Percentiles rank a stretch among this genome's conserved stretches.
phyloP scores from a whole-genome alignment of 2,113 vertebrate species.

The Eleginops maclovinus region DNA sequence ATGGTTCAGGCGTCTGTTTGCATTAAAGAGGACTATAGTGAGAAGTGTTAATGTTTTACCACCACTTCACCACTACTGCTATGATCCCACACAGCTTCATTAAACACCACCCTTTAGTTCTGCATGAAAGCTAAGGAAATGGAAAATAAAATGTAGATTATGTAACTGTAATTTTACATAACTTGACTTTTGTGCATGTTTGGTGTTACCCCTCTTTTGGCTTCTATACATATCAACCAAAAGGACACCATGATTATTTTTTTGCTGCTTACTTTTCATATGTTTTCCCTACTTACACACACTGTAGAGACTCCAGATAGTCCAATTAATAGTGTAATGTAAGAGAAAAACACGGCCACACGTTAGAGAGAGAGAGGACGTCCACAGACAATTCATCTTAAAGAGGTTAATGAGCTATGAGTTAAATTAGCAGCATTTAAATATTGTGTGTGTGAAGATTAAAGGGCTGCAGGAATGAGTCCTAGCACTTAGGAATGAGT shows the following conservation, averaged over 20 bases:
- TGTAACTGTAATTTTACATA: not conserved
- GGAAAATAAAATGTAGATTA: not conserved
- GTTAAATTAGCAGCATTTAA: no score
- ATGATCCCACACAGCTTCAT: not conserved
- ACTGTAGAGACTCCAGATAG: not conserved
- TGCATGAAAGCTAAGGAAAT: no score
- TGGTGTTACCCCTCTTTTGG: not conserved
- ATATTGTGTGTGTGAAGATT: no score
- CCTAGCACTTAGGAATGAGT: no score
- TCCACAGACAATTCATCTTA: no score
- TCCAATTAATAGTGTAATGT: no score
- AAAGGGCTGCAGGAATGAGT: no score
- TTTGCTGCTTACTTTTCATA: no score
- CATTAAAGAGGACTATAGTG: conserved; percentile 1
- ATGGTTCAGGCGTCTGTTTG: conserved; percentile 18
- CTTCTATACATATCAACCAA: not conserved
- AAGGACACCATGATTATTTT: not conserved
- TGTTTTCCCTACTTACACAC: no score
- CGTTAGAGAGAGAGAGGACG: no score
- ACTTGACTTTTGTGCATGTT: not conserved
- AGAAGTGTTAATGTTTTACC: not conserved
- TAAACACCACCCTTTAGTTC: not conserved
- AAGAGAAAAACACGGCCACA: no score
- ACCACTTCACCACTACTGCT: conserved; percentile 3
- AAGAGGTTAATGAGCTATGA: no score